These are phyloP conservation scores for Caenorhabditis briggsae DNA, from an alignment of 1,140 invertebrate species.

Conservation along the genomic window DNA sequence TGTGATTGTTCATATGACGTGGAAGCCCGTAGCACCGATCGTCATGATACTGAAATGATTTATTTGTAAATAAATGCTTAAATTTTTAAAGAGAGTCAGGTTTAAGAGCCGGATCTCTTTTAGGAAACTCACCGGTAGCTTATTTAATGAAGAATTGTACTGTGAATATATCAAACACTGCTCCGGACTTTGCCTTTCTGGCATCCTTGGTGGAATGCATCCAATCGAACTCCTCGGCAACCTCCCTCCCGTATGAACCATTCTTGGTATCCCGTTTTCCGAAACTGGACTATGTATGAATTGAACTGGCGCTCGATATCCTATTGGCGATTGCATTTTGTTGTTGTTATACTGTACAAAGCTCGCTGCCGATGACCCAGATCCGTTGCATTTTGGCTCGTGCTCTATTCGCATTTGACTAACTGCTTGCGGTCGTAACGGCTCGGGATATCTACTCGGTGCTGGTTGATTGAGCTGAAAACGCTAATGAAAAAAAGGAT, in stretches of 20 bases:
- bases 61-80: too few species aligned
- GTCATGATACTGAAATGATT: neutral
- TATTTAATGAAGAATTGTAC: constrained; percentile 49
- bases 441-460: constrained; percentile 47
- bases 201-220: constrained; percentile 27
- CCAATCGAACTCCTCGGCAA: constrained; percentile 44
- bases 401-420: constrained; percentile 55
- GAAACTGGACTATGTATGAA: constrained; percentile 41
- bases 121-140: constrained; percentile 4
- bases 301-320: constrained; percentile 22
- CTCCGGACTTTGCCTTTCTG: constrained; percentile 9
- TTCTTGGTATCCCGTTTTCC: constrained; percentile 40
- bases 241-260: constrained; percentile 30
- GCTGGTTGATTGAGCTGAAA: constrained; percentile 51
- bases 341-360: constrained; percentile 26
- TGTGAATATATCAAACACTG: constrained; percentile 58
- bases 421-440: constrained; percentile 41
- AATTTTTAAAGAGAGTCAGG: neutral
- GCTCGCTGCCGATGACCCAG: constrained; percentile 28
- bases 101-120: neutral
- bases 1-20: constrained; percentile 49
- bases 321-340: constrained; percentile 23
- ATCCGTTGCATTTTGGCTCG: constrained; percentile 52
- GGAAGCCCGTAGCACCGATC: constrained; percentile 34
- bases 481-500: neutral